A percentile compares a stretch with the other conserved stretches of the same genome.
Evolutionary conservation across 2,113 vertebrate species (phyloP).

Genomic region (Malaclemys terrapin): DNA sequence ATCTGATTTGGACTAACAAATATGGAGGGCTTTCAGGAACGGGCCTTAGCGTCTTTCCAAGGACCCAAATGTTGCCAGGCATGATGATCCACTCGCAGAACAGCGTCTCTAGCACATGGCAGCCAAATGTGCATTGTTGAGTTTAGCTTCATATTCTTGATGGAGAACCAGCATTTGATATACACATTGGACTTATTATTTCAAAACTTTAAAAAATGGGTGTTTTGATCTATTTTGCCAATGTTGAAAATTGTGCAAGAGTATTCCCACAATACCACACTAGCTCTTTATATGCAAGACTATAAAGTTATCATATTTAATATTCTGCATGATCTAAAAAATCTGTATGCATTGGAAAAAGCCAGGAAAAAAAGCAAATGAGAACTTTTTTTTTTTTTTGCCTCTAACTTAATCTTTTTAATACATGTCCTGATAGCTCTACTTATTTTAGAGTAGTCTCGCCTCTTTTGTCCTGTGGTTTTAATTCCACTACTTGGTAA

Average conservation of each 20-base stretch:
- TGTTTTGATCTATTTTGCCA: background rate
- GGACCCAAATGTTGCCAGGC: background rate
- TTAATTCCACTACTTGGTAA: slow-evolving; percentile 47
- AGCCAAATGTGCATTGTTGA: background rate
- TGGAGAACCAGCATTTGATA: background rate
- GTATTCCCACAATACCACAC: background rate
- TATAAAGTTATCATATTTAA: background rate
- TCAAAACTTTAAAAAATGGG: background rate
- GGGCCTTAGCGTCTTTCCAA: background rate
- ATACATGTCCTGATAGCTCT: slow-evolving; percentile 24
- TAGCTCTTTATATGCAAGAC: background rate
- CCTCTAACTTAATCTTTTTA: slow-evolving; percentile 15
- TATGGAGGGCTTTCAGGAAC: background rate
- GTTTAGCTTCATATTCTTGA: background rate
- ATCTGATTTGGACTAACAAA: background rate
- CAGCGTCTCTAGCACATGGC: background rate
- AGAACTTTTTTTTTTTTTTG: background rate
- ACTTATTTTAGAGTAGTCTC: slow-evolving; percentile 24
- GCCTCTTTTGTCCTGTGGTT: background rate
- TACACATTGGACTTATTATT: background rate
- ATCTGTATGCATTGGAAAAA: background rate
- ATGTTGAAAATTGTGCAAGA: slow-evolving; percentile 3
- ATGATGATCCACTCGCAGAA: background rate
- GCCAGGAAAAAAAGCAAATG: background rate
- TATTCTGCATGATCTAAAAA: background rate